Percentiles rank a stretch among this genome's conserved stretches.
Conservation (phyloP, 1,140 invertebrate genomes). For the Drosophila leontia region DNA sequence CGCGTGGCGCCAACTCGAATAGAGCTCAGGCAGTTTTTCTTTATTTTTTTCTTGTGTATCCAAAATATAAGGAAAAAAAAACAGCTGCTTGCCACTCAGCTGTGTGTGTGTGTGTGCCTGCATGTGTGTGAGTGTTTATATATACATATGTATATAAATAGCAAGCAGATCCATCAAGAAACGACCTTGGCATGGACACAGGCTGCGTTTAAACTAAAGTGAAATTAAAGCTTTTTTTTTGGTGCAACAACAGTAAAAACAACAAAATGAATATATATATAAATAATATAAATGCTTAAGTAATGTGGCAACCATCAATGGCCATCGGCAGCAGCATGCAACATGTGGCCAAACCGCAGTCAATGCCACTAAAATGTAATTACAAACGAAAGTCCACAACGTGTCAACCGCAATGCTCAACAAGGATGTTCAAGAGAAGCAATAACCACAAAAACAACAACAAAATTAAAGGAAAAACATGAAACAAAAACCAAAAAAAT, state of each 20-base stretch:
- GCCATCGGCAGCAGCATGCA: constrained; percentile 42
- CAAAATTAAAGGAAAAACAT: not conserved
- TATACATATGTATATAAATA: constrained; percentile 40
- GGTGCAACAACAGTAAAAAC: constrained; percentile 6
- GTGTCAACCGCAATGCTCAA: constrained; percentile 14
- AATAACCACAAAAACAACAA: not conserved
- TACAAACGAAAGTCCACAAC: constrained; percentile 36
- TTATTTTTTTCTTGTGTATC: constrained; percentile 4
- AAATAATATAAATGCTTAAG: constrained; percentile 12
- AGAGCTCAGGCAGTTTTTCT: constrained; percentile 34
- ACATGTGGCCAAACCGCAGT: constrained; percentile 49
- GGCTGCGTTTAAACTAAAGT: constrained; percentile 19
- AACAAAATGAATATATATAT: not conserved
- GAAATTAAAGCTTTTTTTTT: not conserved
- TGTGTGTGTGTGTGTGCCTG: constrained; percentile 8
- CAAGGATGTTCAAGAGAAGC: not conserved
- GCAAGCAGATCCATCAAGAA: constrained; percentile 35
- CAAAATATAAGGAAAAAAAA: constrained; percentile 4
- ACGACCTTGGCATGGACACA: constrained; percentile 61
- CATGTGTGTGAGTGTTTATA: not conserved
- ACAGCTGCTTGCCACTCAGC: constrained; percentile 65
- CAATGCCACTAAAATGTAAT: constrained; percentile 37
- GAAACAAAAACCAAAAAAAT: not conserved
- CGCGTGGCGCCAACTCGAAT: constrained; percentile 71
- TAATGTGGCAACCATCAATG: constrained; percentile 26